Conservation (phyloP, 2,797 vertebrate genomes). For the Naso thynnoides region DNA sequence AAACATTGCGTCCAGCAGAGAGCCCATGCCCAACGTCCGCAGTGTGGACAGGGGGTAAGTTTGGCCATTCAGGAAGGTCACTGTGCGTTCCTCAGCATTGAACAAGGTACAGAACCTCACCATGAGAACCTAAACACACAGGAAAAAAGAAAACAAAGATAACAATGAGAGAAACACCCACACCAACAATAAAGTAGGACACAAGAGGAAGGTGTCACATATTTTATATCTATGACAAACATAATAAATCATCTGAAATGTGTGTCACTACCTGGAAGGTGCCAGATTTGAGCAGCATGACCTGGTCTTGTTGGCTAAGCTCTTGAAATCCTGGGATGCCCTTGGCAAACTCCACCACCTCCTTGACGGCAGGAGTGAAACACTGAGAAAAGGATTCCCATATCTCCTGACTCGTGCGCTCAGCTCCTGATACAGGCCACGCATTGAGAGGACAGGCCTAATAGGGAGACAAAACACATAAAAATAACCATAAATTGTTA, state of each 20-base stretch:
- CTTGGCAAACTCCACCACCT: constrained; percentile 89
- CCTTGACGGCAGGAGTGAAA: constrained; percentile 88
- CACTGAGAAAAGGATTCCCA: constrained; percentile 89
- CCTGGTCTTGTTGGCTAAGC: constrained; percentile 88
- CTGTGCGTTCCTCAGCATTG: constrained; percentile 80
- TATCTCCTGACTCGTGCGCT: constrained; percentile 83
- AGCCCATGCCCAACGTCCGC: constrained; percentile 83
- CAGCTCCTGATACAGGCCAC: constrained; percentile 82
- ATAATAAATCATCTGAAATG: not conserved
- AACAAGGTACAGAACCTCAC: constrained; percentile 88
- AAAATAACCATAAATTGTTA: not conserved
- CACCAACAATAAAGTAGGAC: not conserved
- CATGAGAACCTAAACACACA: constrained; percentile 82
- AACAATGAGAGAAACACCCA: constrained; percentile 6
- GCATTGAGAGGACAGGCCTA: constrained; percentile 88
- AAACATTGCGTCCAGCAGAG: constrained; percentile 86
- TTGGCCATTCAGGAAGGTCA: constrained; percentile 87
- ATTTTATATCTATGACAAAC: not conserved
- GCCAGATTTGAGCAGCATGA: constrained; percentile 88
- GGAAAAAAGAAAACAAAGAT: not conserved
- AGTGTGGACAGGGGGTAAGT: constrained; percentile 82
- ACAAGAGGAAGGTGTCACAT: not conserved
- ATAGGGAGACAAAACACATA: constrained; percentile 12
- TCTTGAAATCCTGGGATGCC: constrained; percentile 88
- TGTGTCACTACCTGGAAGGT: constrained; percentile 85